Evolutionary conservation across 2,797 vertebrate genomes (phyloP), one percentile per base, ranked within the genome.

Genomic region (Melanitta fusca): DNA sequence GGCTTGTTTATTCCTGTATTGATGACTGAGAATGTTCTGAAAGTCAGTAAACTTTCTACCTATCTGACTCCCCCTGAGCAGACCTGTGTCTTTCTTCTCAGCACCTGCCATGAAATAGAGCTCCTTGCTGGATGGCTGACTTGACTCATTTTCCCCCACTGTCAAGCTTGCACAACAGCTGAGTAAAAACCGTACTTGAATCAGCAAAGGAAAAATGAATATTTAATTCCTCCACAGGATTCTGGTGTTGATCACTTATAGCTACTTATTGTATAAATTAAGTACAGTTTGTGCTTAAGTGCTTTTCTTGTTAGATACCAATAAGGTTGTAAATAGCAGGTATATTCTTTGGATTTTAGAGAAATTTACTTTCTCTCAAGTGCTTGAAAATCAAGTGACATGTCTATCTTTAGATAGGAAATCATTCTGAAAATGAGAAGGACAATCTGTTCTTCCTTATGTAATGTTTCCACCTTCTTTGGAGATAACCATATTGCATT

Each of bases 241-340:
- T 97, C 95, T 96, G 86, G 64, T 51, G 49, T 77, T 96, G 94
- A 94, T 97, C 97, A 96, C 92, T 96, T 96, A 72, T 1, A 96
- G 75, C 92, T 91, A 91, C 30, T 30, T 92, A 91, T 96, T 80
- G 49, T 97, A 97, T 87, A 96, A 97, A 96, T 93, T 88, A 97
- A 93, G 91, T 80, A 83, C 72, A 64, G 61, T 92, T 89, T 95
- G 90, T 96, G 85, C 93, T 96, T 97, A 98, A 97, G 87, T 97
- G 96, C 73, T 95, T 97, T 97, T 97, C 21, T 97, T 95, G 95
- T 98, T 98, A 97, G 91, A 91, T 85, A 75, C 85, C 92, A 64
- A 96, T 34, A 47, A 97, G 88, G 85, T 88, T 97, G 92, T 97
- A 98, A 98, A 97, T 96, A 95, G 90, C 94, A 94, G 93, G 79